Percentiles rank a stretch among this genome's conserved stretches.
phyloP scores from a whole-genome alignment of 2,797 vertebrate genomes.

The Enoplosus armatus region DNA sequence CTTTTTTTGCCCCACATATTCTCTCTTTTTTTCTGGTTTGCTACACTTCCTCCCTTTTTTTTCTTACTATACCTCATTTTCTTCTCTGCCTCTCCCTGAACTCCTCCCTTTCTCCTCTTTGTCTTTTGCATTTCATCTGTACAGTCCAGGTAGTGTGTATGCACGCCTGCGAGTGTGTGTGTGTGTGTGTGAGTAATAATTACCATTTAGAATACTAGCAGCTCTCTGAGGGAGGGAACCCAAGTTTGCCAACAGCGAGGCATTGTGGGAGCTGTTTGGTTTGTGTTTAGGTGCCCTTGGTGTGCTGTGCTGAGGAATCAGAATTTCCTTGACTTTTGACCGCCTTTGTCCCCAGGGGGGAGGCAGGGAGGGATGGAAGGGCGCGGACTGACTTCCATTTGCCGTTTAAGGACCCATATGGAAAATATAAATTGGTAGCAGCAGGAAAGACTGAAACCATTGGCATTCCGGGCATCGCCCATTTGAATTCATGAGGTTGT shows the following conservation, averaged over 20 bases:
- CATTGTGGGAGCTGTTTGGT: conserved; percentile 82
- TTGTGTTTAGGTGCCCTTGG: conserved; percentile 83
- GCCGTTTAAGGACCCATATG: conserved; percentile 84
- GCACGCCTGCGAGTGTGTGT: conserved; percentile 32
- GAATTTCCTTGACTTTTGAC: conserved; percentile 90
- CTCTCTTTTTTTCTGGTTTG: conserved; percentile 48
- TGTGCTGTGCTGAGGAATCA: conserved; percentile 80
- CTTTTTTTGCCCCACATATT: conserved; percentile 56
- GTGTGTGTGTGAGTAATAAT: conserved; percentile 78
- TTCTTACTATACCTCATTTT: conserved; percentile 59
- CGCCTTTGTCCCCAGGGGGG: conserved; percentile 81
- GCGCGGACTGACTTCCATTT: conserved; percentile 82
- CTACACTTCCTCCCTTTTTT: conserved; percentile 55
- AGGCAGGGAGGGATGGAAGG: conserved; percentile 74
- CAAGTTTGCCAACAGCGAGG: conserved; percentile 81
- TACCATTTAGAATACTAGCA: conserved; percentile 88
- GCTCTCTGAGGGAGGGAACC: conserved; percentile 81
- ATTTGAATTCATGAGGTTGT: conserved; percentile 83
- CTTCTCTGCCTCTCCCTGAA: conserved; percentile 54
- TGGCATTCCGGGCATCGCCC: conserved; percentile 79
- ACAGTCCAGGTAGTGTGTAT: conserved; percentile 65
- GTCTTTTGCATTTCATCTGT: conserved; percentile 80
- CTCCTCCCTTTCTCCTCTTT: conserved; percentile 72
- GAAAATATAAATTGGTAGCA: conserved; percentile 88
- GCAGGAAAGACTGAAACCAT: conserved; percentile 76